Evolutionary conservation across 2,797 vertebrate genomes (phyloP).

Genomic region (Ctenosaura bakeri): DNA sequence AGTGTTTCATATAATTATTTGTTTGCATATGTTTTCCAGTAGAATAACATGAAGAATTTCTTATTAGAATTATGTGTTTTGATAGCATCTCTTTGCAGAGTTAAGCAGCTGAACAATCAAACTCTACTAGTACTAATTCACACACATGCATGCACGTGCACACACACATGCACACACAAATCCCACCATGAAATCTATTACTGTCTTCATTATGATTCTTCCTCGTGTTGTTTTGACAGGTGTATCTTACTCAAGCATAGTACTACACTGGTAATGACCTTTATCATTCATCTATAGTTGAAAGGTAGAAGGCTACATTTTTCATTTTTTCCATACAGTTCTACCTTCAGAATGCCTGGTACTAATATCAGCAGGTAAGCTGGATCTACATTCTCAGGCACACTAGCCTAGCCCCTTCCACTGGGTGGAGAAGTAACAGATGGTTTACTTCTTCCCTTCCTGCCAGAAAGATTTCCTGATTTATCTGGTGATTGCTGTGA

Average conservation of each 20-base stretch:
- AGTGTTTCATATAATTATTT: not conserved
- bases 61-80: not conserved
- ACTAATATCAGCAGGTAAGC: not conserved
- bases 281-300: conserved; percentile 38
- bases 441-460: not conserved
- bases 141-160: not conserved
- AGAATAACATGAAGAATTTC: conserved; percentile 30
- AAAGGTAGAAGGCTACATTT: conserved; percentile 29
- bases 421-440: not conserved
- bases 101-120: conserved; percentile 29
- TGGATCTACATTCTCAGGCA: not conserved
- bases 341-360: not conserved
- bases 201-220: not conserved
- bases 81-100: not conserved
- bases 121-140: conserved; percentile 29
- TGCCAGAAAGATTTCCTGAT: not conserved
- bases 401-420: not conserved
- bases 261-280: not conserved
- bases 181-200: conserved; percentile 20
- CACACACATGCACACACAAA: not conserved
- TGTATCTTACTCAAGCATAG: not conserved
- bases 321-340: not conserved
- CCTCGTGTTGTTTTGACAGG: conserved; percentile 39
- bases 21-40: not conserved
- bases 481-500: not conserved